Conservation (phyloP, 2,113 vertebrate genomes). For the Xiphophorus maculatus region DNA sequence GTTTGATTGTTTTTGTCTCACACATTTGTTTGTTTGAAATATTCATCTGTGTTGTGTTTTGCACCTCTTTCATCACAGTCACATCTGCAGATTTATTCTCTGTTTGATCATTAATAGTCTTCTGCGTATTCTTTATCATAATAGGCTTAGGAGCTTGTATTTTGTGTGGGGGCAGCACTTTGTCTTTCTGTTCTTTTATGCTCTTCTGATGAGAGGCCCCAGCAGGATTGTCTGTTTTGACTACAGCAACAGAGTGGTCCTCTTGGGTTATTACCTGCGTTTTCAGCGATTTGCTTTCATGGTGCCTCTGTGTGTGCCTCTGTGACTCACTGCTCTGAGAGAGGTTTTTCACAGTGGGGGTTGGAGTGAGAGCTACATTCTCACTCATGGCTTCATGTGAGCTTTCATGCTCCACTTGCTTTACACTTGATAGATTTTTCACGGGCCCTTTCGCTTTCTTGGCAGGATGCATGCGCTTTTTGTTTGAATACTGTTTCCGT, state of each 20-base stretch:
- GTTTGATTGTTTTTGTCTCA: slow-evolving; percentile 67
- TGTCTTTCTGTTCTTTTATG: slow-evolving; percentile 66
- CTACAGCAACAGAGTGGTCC: slow-evolving; percentile 58
- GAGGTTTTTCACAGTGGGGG: slow-evolving; percentile 76
- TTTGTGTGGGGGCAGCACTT: slow-evolving; percentile 62
- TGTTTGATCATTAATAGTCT: slow-evolving; percentile 51
- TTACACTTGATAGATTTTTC: slow-evolving; percentile 67
- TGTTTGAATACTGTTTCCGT: slow-evolving; percentile 79
- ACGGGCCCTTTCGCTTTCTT: slow-evolving; percentile 77
- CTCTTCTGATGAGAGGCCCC: slow-evolving; percentile 64
- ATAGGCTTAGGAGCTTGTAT: slow-evolving; percentile 58
- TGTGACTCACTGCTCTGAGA: slow-evolving; percentile 69
- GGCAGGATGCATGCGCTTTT: slow-evolving; percentile 69
- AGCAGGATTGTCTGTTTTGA: slow-evolving; percentile 59
- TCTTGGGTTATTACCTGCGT: slow-evolving; percentile 73
- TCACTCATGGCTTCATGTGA: slow-evolving; percentile 58
- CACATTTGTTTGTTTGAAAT: slow-evolving; percentile 57
- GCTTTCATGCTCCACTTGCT: slow-evolving; percentile 66
- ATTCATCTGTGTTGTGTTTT: slow-evolving; percentile 51
- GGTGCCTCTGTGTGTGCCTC: slow-evolving; percentile 59
- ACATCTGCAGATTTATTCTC: slow-evolving; percentile 54
- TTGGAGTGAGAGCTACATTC: slow-evolving; percentile 54
- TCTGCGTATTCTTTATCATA: slow-evolving; percentile 65
- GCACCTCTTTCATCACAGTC: slow-evolving; percentile 53
- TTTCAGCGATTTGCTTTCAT: slow-evolving; percentile 70